Percentiles rank a stretch among this genome's conserved stretches.
phyloP scores from a whole-genome alignment of 2,113 vertebrate species.

The Mormyrus iriodes region DNA sequence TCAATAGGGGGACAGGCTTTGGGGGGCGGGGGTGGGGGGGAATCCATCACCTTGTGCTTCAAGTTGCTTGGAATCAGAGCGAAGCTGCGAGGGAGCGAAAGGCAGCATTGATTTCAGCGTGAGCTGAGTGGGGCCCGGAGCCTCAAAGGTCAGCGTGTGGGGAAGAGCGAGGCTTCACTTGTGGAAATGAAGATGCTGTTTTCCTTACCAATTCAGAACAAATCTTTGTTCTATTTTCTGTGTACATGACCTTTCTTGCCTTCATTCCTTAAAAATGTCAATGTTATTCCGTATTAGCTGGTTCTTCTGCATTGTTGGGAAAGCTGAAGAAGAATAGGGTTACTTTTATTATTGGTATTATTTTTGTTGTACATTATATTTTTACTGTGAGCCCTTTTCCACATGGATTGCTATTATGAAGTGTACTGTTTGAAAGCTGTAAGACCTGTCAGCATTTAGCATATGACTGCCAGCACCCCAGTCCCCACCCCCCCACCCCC shows the following conservation, averaged over 20 bases:
- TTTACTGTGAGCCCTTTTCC: background rate
- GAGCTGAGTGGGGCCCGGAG: background rate
- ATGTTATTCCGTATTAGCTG: background rate
- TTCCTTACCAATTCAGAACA: background rate
- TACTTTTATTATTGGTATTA: background rate
- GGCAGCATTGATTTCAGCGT: background rate
- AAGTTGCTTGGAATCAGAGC: background rate
- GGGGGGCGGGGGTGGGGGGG: background rate
- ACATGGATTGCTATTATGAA: background rate
- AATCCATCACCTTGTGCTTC: background rate
- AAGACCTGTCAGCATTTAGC: background rate
- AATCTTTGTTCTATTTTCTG: background rate
- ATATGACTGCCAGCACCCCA: background rate
- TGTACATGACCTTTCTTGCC: background rate
- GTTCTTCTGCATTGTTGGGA: background rate
- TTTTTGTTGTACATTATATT: background rate
- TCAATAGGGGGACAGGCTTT: background rate
- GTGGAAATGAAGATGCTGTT: background rate
- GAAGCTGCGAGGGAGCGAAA: background rate
- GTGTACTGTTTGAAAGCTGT: background rate
- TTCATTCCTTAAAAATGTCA: slow-evolving; percentile 1
- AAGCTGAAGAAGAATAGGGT: background rate
- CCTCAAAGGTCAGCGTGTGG: background rate
- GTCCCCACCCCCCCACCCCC: no score
- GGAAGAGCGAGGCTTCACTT: background rate